Percentiles rank a stretch among this genome's conserved stretches.
Evolutionary conservation across 2,888 invertebrate species (phyloP).

Genomic region (Bellardia pandia): DNA sequence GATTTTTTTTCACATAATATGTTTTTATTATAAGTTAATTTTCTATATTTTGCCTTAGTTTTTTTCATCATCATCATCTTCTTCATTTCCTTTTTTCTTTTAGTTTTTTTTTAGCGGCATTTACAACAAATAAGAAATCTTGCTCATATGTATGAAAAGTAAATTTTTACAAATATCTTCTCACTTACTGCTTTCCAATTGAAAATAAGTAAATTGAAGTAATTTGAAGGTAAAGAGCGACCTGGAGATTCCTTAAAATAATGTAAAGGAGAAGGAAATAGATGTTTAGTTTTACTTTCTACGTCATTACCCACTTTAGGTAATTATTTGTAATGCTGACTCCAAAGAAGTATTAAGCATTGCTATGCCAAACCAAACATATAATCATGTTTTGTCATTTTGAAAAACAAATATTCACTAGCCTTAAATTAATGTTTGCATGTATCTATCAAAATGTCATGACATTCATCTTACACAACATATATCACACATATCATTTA

Average conservation of each 20-base stretch:
- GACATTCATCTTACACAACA: too few species aligned
- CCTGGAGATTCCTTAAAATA: background rate
- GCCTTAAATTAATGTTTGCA: too few species aligned
- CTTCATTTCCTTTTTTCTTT: background rate
- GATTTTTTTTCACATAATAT: conserved; percentile 76
- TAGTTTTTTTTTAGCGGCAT: background rate
- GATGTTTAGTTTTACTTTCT: too few species aligned
- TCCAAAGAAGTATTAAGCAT: too few species aligned
- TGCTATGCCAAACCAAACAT: too few species aligned
- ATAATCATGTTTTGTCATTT: too few species aligned
- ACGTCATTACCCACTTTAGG: too few species aligned
- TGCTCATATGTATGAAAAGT: conserved; percentile 19
- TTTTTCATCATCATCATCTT: background rate
- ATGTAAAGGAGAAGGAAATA: too few species aligned
- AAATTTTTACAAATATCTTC: conserved; percentile 4
- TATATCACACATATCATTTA: too few species aligned
- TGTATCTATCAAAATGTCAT: too few species aligned
- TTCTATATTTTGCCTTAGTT: conserved; percentile 58
- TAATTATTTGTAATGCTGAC: too few species aligned
- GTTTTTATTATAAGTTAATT: conserved; percentile 75
- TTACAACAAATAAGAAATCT: conserved; percentile 21
- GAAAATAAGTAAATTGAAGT: background rate
- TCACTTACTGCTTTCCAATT: background rate
- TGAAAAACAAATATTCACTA: too few species aligned
- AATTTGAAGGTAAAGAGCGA: background rate